phyloP scores from a whole-genome alignment of 2,888 invertebrate genomes.

The Odontocerum albicorne region DNA sequence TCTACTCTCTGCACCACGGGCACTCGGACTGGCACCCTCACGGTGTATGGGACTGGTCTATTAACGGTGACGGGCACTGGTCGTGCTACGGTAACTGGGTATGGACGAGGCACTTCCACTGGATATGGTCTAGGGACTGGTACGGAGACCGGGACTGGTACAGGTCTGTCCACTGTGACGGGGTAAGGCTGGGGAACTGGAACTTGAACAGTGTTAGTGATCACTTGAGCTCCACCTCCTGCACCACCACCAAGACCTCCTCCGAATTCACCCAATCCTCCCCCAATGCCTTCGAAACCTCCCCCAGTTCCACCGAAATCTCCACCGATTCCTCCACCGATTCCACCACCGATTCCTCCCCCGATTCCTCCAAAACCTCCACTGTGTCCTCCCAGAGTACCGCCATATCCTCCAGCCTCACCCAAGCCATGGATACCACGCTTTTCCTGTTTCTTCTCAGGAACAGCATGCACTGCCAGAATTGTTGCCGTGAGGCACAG shows the following conservation, averaged over 20 bases:
- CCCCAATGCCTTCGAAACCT: neutral
- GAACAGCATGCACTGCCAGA: too few relatives aligned
- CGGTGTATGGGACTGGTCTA: slow-evolving; percentile 34
- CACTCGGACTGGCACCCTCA: slow-evolving; percentile 29
- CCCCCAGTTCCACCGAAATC: too few relatives aligned
- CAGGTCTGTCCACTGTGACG: too few relatives aligned
- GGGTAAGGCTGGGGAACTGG: too few relatives aligned
- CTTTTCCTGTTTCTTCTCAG: slow-evolving; percentile 29
- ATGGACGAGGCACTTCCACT: too few relatives aligned
- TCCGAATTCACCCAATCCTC: slow-evolving; percentile 1
- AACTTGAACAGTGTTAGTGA: slow-evolving; percentile 56
- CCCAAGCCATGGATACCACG: slow-evolving; percentile 25
- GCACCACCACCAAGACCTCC: slow-evolving; percentile 7
- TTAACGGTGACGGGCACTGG: slow-evolving; percentile 33
- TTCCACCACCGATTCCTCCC: neutral
- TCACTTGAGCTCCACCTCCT: slow-evolving; percentile 20
- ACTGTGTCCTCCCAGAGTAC: neutral
- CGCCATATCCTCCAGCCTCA: slow-evolving; percentile 15
- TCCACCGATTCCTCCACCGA: too few relatives aligned
- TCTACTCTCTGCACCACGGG: too few relatives aligned
- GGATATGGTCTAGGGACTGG: too few relatives aligned
- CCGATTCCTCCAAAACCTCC: slow-evolving; percentile 1
- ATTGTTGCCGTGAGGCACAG: too few relatives aligned
- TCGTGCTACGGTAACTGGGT: too few relatives aligned
- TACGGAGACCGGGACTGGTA: too few relatives aligned